Percentiles rank a stretch among this genome's conserved stretches.
Conservation (phyloP, 2,888 invertebrate genomes). For the Amiota communis region DNA sequence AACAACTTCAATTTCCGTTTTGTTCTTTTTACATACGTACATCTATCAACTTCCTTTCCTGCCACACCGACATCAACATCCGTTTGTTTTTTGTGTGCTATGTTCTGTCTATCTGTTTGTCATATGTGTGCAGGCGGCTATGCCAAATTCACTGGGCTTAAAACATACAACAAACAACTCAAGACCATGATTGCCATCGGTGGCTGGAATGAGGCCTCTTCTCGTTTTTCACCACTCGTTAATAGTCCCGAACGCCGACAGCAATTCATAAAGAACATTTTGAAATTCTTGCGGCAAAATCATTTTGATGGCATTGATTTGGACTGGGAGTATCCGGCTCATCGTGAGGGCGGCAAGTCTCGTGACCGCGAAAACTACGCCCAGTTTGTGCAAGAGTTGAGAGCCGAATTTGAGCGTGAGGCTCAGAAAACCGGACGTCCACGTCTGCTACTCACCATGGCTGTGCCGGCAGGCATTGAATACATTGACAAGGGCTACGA, state of each 20-base stretch:
- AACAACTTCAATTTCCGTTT: conserved; percentile 49
- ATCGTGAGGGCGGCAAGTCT: conserved; percentile 80
- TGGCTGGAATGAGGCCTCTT: conserved; percentile 94
- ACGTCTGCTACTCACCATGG: conserved; percentile 89
- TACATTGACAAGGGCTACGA: conserved; percentile 96
- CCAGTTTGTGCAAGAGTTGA: conserved; percentile 87
- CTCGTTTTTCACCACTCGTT: conserved; percentile 90
- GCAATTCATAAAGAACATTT: conserved; percentile 86
- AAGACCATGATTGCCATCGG: conserved; percentile 94
- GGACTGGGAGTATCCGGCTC: conserved; percentile 83
- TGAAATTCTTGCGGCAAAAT: conserved; percentile 91
- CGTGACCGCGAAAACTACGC: conserved; percentile 92
- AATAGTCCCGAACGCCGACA: conserved; percentile 83
- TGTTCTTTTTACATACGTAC: conserved; percentile 14
- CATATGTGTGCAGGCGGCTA: conserved; percentile 83
- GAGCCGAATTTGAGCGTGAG: conserved; percentile 92
- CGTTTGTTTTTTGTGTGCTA: conserved; percentile 21
- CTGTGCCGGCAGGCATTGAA: conserved; percentile 94
- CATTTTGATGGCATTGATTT: conserved; percentile 94
- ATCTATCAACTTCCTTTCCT: conserved; percentile 11
- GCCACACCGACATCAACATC: conserved; percentile 9
- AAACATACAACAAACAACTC: conserved; percentile 92
- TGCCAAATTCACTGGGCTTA: conserved; percentile 93
- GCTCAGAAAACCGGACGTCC: conserved; percentile 87
- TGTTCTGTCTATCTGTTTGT: not conserved